Evolutionary conservation across 1,140 invertebrate species (phyloP), one percentile per base, ranked within the genome.

Genomic region (Brachionus rotundiformis): DNA sequence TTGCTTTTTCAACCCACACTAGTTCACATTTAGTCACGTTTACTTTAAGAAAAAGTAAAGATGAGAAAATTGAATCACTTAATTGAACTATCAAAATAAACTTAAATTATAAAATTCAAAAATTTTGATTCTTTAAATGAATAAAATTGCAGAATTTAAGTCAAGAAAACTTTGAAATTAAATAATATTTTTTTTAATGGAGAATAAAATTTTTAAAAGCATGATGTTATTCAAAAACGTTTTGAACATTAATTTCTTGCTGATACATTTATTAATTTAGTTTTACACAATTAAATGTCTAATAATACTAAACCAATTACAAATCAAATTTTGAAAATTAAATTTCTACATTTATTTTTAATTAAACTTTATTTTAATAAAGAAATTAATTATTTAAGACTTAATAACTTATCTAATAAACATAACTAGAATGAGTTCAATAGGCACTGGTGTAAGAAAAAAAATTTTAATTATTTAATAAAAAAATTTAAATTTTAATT

Each of bases 381-480:
- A 59, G 19, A 39, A 25, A 41, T 11, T 25, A 39, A 44, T 73
- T 73, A 39, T 54, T 59, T 79, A 59, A 79, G 19, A 79, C n/a
- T 31, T 6, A 33, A 33, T 59, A 33, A 59, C 47, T 11, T 19
- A 61, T 44, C 4, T 10, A 54, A 13, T 73, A 77, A 23, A 31
- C 10, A 49, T 16, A 41, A 23, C 13, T n/a, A 79, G 59, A 79
- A 79, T 79, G 76, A 79, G 47, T 79, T 79, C 76, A 23, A 79
- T 79, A 54, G 76, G 76, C 19, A 79, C 76, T 39, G 76, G 76
- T 63, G 76, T 79, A 79, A 29, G 49, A 27, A 29, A 49, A 63
- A 29, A n/a, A 29, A 27, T 0, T 31, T 7, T 6, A 27, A 11
- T n/a, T 13, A 25, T 44, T 44, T 27, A 25, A n/a, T n/a, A n/a